phyloP scores from a whole-genome alignment of 2,797 vertebrate genomes.

The Rhabdophis nuchalis region DNA sequence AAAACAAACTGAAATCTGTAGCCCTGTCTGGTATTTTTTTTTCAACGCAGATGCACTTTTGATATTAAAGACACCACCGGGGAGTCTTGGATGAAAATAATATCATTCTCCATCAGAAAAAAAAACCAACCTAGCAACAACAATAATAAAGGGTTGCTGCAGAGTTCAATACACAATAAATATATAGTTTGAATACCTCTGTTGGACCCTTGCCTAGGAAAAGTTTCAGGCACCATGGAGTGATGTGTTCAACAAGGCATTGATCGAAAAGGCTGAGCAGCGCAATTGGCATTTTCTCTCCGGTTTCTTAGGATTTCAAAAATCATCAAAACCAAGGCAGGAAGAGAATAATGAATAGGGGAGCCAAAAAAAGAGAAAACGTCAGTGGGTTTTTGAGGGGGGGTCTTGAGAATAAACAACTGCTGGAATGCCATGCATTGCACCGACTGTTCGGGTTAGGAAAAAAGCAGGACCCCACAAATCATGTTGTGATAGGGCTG shows the following conservation, averaged over 20 bases:
- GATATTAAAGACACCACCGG: background rate
- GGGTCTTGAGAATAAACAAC: background rate
- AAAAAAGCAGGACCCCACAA: too few relatives aligned
- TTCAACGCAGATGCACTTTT: background rate
- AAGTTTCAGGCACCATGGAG: conserved; percentile 12
- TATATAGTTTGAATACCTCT: conserved; percentile 37
- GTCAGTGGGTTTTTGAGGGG: background rate
- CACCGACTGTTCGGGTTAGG: background rate
- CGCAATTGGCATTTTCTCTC: background rate
- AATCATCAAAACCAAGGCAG: background rate
- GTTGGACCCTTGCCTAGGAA: conserved; percentile 4
- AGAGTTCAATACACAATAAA: conserved; percentile 32
- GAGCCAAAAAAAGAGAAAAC: background rate
- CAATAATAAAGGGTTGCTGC: conserved; percentile 33
- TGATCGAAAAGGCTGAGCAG: conserved; percentile 41
- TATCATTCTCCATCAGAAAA: conserved; percentile 22
- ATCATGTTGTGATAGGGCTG: background rate
- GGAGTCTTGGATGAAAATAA: background rate
- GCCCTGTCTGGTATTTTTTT: background rate
- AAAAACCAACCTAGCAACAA: conserved; percentile 6
- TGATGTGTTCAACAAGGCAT: conserved; percentile 23
- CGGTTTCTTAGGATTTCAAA: background rate
- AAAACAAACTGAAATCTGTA: background rate
- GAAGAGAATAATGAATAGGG: background rate
- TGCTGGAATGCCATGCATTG: rapidly evolving